phyloP scores from a whole-genome alignment of 2,113 vertebrate species.

The Cercopithecus mona region DNA sequence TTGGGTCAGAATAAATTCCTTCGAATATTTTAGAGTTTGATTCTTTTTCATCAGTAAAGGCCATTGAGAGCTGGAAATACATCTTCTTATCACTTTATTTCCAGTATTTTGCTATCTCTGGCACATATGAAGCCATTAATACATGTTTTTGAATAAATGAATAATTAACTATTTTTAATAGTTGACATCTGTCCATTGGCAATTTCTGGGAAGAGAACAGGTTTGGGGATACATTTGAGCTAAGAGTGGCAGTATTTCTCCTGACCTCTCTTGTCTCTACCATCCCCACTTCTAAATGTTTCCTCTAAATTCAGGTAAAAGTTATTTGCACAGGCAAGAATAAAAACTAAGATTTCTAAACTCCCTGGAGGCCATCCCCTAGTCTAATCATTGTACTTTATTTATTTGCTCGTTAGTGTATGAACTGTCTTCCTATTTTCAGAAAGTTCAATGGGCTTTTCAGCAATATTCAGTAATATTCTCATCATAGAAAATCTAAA shows the following conservation, averaged over 20 bases:
- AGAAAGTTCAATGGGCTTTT: not conserved
- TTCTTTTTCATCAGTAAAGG: too few species aligned
- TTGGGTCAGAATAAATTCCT: too few species aligned
- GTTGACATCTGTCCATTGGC: not conserved
- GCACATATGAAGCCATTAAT: not conserved
- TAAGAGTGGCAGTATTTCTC: not conserved
- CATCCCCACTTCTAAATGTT: not conserved
- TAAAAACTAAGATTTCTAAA: conserved; percentile 7
- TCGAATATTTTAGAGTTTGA: too few species aligned
- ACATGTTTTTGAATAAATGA: not conserved
- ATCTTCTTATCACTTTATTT: not conserved
- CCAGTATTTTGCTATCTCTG: not conserved
- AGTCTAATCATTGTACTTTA: not conserved
- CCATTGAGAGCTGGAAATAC: not conserved
- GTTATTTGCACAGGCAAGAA: not conserved
- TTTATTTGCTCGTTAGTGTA: conserved; percentile 3
- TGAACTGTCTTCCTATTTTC: conserved; percentile 11
- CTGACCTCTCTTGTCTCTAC: not conserved
- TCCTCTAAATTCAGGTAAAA: conserved; percentile 42
- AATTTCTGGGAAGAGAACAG: not conserved
- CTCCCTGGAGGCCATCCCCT: not conserved
- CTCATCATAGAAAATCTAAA: not conserved
- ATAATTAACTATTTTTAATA: not conserved
- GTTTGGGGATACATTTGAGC: not conserved
- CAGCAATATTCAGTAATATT: not conserved